A percentile compares a stretch with the other conserved stretches of the same genome.
Evolutionary conservation across 2,113 vertebrate species (phyloP).

Genomic region (Perccottus glenii): DNA sequence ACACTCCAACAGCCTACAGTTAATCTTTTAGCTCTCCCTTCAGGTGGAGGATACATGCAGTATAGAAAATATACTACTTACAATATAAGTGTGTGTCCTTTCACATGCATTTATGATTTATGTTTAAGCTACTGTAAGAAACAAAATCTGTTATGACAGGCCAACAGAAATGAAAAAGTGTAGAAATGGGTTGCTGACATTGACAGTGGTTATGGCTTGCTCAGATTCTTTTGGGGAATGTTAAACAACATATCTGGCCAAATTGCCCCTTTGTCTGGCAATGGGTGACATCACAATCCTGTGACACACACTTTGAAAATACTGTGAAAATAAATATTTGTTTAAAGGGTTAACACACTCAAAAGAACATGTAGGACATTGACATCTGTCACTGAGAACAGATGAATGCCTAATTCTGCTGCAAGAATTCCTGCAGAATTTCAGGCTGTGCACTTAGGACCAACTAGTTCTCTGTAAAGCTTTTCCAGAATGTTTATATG

Average conservation of each 20-base stretch:
- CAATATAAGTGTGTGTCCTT: constrained; percentile 2
- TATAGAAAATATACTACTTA: not conserved
- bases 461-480: constrained; percentile 15
- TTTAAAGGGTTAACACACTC: no score
- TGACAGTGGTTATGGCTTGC: no score
- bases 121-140: not conserved
- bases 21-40: constrained; percentile 24
- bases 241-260: no score
- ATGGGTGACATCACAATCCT: no score
- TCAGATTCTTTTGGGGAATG: no score
- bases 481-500: constrained; percentile 34
- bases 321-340: no score
- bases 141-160: constrained; percentile 7
- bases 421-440: constrained; percentile 45
- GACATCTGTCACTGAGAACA: no score
- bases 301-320: no score
- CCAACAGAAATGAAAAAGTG: constrained; percentile 15
- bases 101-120: constrained; percentile 1
- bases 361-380: constrained; percentile 4
- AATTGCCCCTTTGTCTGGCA: no score
- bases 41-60: constrained; percentile 14
- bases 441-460: constrained; percentile 44
- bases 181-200: constrained; percentile 10
- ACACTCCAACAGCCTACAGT: constrained; percentile 8
- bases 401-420: constrained; percentile 27